Conservation (phyloP, 2,113 vertebrate genomes). For the Rhegmatorhina hoffmannsi region DNA sequence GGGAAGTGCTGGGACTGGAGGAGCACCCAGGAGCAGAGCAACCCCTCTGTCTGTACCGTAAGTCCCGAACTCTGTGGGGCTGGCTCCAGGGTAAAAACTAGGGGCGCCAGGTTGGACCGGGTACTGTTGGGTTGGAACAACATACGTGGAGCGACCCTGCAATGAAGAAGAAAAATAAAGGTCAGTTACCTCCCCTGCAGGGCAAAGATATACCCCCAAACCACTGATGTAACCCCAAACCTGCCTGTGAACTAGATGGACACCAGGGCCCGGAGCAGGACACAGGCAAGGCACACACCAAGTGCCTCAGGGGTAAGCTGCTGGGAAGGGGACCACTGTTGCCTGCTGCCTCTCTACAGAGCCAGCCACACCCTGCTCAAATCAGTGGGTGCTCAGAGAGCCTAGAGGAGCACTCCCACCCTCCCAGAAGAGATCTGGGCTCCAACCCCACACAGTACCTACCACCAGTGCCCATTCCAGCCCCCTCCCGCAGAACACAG, state of each 20-base stretch:
- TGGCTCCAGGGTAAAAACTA: constrained; percentile 92
- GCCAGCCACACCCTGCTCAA: background rate
- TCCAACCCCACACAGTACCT: background rate
- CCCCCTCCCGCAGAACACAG: background rate
- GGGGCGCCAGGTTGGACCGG: constrained; percentile 89
- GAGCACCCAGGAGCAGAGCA: background rate
- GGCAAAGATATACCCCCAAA: accelerated
- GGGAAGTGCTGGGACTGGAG: background rate
- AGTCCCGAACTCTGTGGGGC: constrained; percentile 91
- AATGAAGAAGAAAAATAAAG: background rate
- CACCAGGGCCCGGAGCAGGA: background rate
- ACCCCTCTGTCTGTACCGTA: constrained; percentile 80
- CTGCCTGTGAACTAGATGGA: background rate
- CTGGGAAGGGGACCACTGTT: background rate
- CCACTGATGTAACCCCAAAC: accelerated
- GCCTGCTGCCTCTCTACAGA: background rate
- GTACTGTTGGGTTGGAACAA: constrained; percentile 92
- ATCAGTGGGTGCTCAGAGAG: background rate
- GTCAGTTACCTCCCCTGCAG: background rate
- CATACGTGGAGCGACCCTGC: constrained; percentile 91
- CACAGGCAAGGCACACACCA: background rate
- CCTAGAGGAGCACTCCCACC: accelerated
- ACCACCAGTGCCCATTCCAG: background rate
- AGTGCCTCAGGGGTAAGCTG: accelerated
- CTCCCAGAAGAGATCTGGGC: background rate